phyloP scores from a whole-genome alignment of 2,888 invertebrate genomes.

The Oasisia sp. region DNA sequence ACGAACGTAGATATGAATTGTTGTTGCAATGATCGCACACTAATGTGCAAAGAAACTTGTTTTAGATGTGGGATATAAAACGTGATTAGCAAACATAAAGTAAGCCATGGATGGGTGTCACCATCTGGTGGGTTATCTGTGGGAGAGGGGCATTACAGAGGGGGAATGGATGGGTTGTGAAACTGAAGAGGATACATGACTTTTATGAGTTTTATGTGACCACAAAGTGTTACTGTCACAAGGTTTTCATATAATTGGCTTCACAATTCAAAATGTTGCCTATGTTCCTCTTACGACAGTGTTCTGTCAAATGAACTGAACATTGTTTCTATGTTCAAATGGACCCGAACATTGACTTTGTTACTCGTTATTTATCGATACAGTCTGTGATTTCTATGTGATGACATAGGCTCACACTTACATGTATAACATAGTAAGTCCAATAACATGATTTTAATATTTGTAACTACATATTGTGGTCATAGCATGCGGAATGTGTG shows the following conservation, averaged over 20 bases:
- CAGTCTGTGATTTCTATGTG: conserved; percentile 5
- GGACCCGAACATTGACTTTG: neutral
- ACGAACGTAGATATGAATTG: neutral
- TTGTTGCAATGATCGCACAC: neutral
- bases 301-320: neutral
- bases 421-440: neutral
- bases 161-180: neutral
- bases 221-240: neutral
- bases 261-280: neutral
- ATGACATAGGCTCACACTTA: neutral
- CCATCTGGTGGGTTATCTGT: neutral
- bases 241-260: neutral
- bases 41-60: neutral
- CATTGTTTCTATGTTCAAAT: neutral
- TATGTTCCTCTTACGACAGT: neutral
- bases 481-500: neutral
- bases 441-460: neutral
- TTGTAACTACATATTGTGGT: neutral
- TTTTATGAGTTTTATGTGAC: neutral
- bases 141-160: neutral
- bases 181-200: neutral
- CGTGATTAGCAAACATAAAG: neutral
- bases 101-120: neutral
- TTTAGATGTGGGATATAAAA: neutral
- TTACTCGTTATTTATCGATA: neutral